Conservation (phyloP, 2,113 vertebrate species). For the Tenrec ecaudatus region DNA sequence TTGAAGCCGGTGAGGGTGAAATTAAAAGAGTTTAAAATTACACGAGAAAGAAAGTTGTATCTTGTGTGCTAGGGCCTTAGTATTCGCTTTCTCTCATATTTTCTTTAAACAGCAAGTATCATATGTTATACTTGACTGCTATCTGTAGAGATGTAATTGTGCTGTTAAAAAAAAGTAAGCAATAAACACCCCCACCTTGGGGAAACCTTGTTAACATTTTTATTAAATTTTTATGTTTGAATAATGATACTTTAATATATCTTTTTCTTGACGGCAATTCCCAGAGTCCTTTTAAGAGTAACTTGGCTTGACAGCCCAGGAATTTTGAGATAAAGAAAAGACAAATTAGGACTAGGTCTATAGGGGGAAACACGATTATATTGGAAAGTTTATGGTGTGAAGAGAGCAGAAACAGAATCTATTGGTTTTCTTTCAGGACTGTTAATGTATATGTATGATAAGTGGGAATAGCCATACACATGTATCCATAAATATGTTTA, state of each 20-base stretch:
- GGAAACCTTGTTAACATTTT: constrained; percentile 83
- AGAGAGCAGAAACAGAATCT: background rate
- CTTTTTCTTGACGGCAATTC: constrained; percentile 82
- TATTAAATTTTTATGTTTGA: constrained; percentile 84
- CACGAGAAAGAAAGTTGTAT: constrained; percentile 16
- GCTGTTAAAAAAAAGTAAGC: constrained; percentile 63
- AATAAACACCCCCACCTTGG: constrained; percentile 78
- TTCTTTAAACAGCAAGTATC: constrained; percentile 11
- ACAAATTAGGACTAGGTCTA: constrained; percentile 69
- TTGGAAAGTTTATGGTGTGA: background rate
- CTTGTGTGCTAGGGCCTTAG: background rate
- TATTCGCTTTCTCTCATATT: background rate
- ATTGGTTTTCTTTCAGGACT: constrained; percentile 4
- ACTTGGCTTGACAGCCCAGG: constrained; percentile 76
- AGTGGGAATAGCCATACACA: background rate
- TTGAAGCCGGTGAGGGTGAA: constrained; percentile 16
- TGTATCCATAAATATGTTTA: constrained; percentile 9
- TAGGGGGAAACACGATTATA: constrained; percentile 46
- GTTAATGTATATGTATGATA: constrained; percentile 8
- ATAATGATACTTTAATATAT: constrained; percentile 83
- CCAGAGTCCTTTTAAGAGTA: constrained; percentile 74
- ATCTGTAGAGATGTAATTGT: constrained; percentile 75
- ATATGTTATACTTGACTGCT: constrained; percentile 63
- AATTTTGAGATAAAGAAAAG: constrained; percentile 80
- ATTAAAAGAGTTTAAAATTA: constrained; percentile 61